These are phyloP conservation scores for Campoplex nolae DNA, from an alignment of 2,888 invertebrate genomes.

Conservation along the genomic window DNA sequence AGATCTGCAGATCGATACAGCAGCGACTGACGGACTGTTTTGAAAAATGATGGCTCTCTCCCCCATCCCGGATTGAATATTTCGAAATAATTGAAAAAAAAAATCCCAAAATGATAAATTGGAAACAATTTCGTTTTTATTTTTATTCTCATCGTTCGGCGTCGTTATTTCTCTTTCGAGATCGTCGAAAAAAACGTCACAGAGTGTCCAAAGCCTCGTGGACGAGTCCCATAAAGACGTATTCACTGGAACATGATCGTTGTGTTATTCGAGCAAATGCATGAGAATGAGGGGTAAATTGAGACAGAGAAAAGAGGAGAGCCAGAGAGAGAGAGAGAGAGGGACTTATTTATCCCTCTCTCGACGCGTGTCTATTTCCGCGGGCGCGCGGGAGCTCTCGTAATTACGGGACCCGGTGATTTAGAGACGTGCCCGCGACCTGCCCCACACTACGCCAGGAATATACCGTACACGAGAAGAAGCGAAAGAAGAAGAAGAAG, in stretches of 20 bases:
- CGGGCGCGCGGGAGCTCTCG: slow-evolving; percentile 59
- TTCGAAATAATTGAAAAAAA: too few species aligned
- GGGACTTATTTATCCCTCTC: slow-evolving; percentile 63
- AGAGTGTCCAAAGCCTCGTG: too few species aligned
- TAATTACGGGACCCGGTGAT: slow-evolving; percentile 71
- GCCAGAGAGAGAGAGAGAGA: slow-evolving; percentile 36
- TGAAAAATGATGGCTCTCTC: too few species aligned
- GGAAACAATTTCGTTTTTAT: too few species aligned
- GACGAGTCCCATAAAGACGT: background rate
- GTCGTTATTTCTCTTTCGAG: too few species aligned
- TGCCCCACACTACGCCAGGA: slow-evolving; percentile 58
- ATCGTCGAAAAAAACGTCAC: too few species aligned
- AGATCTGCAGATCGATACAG: too few species aligned
- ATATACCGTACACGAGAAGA: slow-evolving; percentile 36
- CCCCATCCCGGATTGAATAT: too few species aligned
- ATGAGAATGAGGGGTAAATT: slow-evolving; percentile 11
- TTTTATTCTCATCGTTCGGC: too few species aligned
- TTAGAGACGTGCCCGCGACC: slow-evolving; percentile 69
- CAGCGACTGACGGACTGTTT: too few species aligned
- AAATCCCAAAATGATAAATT: too few species aligned
- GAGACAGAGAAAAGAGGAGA: slow-evolving; percentile 29
- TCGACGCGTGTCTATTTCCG: slow-evolving; percentile 70
- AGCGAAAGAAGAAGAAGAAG: background rate
- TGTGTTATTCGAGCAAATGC: background rate
- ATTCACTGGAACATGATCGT: background rate